Conservation (phyloP, 2,113 vertebrate species). For the Pseudonaja textilis region DNA sequence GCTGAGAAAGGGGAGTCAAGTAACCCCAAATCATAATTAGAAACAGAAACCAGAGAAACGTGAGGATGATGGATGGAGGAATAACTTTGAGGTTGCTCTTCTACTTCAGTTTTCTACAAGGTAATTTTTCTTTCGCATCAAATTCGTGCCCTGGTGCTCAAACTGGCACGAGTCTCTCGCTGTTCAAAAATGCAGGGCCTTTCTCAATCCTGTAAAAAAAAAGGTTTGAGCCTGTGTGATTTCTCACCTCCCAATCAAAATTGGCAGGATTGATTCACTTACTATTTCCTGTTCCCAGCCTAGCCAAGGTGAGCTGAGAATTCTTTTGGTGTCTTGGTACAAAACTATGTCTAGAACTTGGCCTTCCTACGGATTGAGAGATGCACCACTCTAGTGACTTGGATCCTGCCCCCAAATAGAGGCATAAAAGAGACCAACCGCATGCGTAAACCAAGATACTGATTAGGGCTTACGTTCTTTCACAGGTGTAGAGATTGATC, state of each 20-base stretch:
- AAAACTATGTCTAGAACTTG: neutral
- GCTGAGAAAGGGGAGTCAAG: neutral
- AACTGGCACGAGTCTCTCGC: too few species aligned
- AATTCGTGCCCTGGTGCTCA: too few species aligned
- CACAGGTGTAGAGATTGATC: conserved; percentile 54
- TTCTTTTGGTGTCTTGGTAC: neutral
- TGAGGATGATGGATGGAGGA: too few species aligned
- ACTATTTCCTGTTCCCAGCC: conserved; percentile 29
- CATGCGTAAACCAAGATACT: neutral
- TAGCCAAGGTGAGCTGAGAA: neutral
- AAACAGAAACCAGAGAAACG: neutral
- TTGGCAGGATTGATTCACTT: conserved; percentile 28
- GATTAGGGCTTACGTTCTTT: conserved; percentile 15
- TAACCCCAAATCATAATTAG: neutral
- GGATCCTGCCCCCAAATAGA: neutral
- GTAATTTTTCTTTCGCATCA: too few species aligned
- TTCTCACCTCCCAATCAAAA: neutral
- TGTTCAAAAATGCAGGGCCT: neutral
- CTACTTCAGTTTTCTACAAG: neutral
- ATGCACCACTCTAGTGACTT: neutral
- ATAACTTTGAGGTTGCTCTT: neutral
- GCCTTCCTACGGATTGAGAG: neutral
- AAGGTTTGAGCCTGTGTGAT: neutral
- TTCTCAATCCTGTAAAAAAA: neutral
- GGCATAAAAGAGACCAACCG: neutral